Percentiles rank a stretch among this genome's conserved stretches.
These are phyloP conservation scores for Drosophila nigromelanica DNA, from an alignment of 1,140 invertebrate genomes.

Conservation along the genomic window DNA sequence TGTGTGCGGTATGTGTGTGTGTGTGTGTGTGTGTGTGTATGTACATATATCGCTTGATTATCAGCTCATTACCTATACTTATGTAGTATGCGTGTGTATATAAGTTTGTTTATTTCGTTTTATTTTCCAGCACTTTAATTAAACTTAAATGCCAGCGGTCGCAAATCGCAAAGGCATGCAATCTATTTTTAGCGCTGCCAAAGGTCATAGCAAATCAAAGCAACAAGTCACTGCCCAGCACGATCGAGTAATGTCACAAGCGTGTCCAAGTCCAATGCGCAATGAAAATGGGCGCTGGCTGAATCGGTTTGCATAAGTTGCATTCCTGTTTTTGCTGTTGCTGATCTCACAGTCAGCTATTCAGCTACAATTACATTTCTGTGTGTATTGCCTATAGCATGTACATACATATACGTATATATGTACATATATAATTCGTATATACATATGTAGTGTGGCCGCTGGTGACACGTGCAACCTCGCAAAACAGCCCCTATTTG, in stretches of 20 bases:
- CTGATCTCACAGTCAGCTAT: constrained; percentile 42
- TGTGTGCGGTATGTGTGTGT: constrained; percentile 19
- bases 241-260: constrained; percentile 56
- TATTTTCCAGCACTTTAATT: constrained; percentile 66
- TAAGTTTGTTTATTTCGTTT: constrained; percentile 35
- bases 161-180: constrained; percentile 27
- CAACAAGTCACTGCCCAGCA: constrained; percentile 40
- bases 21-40: constrained; percentile 14
- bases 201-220: constrained; percentile 60
- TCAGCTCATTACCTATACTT: constrained; percentile 40
- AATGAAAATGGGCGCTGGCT: constrained; percentile 33
- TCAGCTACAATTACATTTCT: constrained; percentile 1
- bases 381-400: background rate
- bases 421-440: background rate
- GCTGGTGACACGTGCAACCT: constrained; percentile 51
- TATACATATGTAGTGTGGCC: background rate
- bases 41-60: constrained; percentile 16
- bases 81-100: background rate
- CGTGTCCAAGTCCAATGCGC: constrained; percentile 53
- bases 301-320: constrained; percentile 29
- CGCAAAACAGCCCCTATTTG: background rate
- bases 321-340: constrained; percentile 43
- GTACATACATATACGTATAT: background rate
- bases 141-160: constrained; percentile 58
- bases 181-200: constrained; percentile 64